Conservation (phyloP, 2,797 vertebrate genomes). For the Pogoniulus pusillus region DNA sequence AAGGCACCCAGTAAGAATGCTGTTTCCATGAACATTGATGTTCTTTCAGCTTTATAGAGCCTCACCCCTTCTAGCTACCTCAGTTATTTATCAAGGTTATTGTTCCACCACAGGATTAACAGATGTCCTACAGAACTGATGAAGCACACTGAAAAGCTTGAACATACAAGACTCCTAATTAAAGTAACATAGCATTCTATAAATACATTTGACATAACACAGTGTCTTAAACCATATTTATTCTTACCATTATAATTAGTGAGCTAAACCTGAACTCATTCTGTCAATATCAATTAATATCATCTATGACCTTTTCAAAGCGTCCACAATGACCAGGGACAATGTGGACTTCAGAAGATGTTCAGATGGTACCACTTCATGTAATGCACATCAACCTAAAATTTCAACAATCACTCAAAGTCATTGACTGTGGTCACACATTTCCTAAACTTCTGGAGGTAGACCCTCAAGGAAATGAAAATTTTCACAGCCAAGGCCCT, state of each 20-base stretch:
- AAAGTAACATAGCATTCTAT: neutral
- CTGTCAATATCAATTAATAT: conserved; percentile 40
- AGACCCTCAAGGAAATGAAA: neutral
- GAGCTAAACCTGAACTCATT: conserved; percentile 52
- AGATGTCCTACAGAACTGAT: conserved; percentile 6
- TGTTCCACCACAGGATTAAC: neutral
- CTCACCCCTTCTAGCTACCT: neutral
- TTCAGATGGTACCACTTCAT: neutral
- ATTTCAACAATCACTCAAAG: neutral
- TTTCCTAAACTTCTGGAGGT: neutral
- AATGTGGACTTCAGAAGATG: neutral
- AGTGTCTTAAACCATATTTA: conserved; percentile 5
- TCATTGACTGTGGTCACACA: neutral
- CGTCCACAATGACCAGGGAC: neutral
- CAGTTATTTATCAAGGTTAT: conserved; percentile 5
- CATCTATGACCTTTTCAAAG: neutral
- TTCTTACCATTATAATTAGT: conserved; percentile 27
- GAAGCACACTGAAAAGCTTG: neutral
- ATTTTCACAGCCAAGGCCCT: neutral
- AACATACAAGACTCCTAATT: conserved; percentile 13
- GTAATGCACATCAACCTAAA: neutral
- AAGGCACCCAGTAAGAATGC: neutral
- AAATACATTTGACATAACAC: conserved; percentile 4
- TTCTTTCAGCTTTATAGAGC: neutral
- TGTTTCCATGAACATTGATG: neutral